Base-by-base conservation (phyloP, 2,797 vertebrate genomes). In the Sebastiscus albofasciatus region DNA sequence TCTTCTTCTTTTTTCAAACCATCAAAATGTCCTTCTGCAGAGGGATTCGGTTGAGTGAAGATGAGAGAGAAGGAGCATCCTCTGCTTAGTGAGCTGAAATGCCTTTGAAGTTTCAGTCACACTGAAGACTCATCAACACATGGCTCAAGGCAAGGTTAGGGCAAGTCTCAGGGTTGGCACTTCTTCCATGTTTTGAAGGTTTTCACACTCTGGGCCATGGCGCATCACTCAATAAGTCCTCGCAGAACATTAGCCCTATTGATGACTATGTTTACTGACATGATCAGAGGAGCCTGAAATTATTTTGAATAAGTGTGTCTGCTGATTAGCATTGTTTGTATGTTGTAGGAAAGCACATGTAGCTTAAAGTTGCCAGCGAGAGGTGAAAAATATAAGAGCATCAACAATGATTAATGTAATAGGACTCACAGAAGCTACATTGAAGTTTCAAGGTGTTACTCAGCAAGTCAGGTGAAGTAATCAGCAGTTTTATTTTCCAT, bases 51-150 rank as follows among this genome's bases (percentile, higher is more conserved):
- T 49, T 46, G 84, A 83, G 89, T 69, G 81, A 89, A 91, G 89
- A 94, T 92, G 93, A 93, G 90, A 92, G 89, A 75, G 83, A 90
- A 84, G 81, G 78, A 80, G 88, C 92, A 88, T 89, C 89, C 77
- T 83, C 85, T 90, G 80, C 89, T 87, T 89, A 76, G 82, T 68
- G 81, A 88, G 89, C 83, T 89, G 87, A 90, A 81, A 87, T 81
- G 80, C 77, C 93, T 95, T 94, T 95, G 93, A 95, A 93, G 91
- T 88, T 89, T 93, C 91, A 91, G 92, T 91, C 91, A 82, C 89
- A 91, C 85, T 88, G 83, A 90, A 92, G 85, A 90, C 91, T 91
- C 90, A 93, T 93, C 89, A 93, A 92, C 92, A 93, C 89, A 83
- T 89, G 88, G 91, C 93, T 94, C 81, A 87, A 88, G 93, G 93